Evolutionary conservation across 2,113 vertebrate species (phyloP), one percentile per base, ranked within the genome.

Genomic region (Uria lomvia): DNA sequence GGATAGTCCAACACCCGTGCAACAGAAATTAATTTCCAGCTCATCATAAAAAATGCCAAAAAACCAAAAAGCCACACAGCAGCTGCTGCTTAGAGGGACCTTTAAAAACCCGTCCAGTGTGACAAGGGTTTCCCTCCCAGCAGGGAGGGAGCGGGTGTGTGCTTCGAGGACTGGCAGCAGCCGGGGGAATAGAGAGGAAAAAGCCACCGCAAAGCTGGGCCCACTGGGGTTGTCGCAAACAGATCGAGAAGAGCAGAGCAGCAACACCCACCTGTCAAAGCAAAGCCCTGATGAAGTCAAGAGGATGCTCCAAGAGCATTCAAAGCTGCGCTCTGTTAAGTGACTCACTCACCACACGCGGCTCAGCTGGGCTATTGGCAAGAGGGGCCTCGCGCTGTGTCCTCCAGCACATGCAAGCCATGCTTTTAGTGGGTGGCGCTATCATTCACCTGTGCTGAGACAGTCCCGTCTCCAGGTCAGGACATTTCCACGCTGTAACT

Each of bases 1-100:
- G 15, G 94, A 97, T 93, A 96, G 95, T 91, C 77, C 80, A 89
- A 29, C 2, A 5, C n/a, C 84, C 82, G 45, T 45, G 65, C 84
- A 89, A 90, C 92, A 96, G 84, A 96, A 97, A 98, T 97, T 97
- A 97, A 98, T 96, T 97, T 95, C 76, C 68, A 94, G 58, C 71
- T 94, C 90, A 90, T 94, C 96, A 97, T 95, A 96, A 97, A 96
- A 97, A 68, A 47, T 22, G 42, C 66, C 11, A 55, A 68, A 90
- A 96, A 96, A 94, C 72, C 40, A 47, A 83, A 92, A 78, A 97
- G 79, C 49, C 94, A 90, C 73, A 78, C 16, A 93, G 90, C 84
- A 94, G 88, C 91, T 81, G 73, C 73, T 8, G 5, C 83, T 95
- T 58, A 92, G 43, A 90, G 24, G 52, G 72, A 81, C 90, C 92